phyloP scores from a whole-genome alignment of 2,113 vertebrate genomes.

The Muscicapa adusta region DNA sequence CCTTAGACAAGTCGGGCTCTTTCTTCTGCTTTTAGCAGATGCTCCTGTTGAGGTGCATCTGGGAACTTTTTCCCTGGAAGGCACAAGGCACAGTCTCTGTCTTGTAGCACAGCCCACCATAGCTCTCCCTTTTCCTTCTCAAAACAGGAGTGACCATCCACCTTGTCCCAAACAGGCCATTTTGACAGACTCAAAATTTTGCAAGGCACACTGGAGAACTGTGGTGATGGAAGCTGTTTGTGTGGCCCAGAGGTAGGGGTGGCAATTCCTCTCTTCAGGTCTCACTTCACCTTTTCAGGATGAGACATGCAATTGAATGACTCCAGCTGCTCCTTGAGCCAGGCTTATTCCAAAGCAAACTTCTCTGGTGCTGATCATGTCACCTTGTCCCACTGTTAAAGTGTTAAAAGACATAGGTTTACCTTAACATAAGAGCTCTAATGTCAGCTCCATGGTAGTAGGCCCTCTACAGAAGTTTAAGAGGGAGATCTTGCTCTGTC shows the following conservation, averaged over 20 bases:
- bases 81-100: not conserved
- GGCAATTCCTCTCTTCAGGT: not conserved
- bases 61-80: not conserved
- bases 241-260: not conserved
- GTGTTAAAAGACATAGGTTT: not conserved
- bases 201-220: not conserved
- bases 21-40: not conserved
- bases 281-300: not conserved
- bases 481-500: not conserved
- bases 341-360: not conserved
- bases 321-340: not conserved
- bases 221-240: not conserved
- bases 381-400: not conserved
- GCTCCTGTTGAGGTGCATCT: not conserved
- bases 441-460: not conserved
- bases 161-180: not conserved
- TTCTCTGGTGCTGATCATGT: not conserved
- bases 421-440: not conserved
- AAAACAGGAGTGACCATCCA: not conserved
- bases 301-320: not conserved
- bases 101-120: accelerated
- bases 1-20: not conserved
- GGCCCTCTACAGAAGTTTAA: not conserved
- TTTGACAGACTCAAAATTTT: not conserved
- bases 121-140: not conserved